Evolutionary conservation across 2,797 vertebrate species (phyloP).

Genomic region (Erethizon dorsatum): DNA sequence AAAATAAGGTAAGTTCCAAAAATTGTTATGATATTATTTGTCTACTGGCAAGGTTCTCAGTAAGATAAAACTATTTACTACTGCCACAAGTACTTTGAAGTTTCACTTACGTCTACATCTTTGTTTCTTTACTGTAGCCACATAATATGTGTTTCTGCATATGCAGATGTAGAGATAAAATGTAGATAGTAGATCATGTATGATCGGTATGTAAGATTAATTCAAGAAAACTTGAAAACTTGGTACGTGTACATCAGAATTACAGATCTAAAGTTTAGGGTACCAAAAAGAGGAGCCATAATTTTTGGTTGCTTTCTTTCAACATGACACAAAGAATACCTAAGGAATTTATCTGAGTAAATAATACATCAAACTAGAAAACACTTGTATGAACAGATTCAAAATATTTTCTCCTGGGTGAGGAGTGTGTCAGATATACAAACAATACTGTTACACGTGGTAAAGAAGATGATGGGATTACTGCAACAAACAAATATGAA

Average conservation of each 20-base stretch:
- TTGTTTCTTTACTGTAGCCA: not conserved
- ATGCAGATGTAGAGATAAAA: not conserved
- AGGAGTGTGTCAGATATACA: not conserved
- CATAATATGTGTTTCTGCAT: not conserved
- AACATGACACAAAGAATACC: not conserved
- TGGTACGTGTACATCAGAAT: not conserved
- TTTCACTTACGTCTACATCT: not conserved
- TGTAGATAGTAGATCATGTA: not conserved
- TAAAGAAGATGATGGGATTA: not conserved
- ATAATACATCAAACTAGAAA: constrained; percentile 56
- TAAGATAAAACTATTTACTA: not conserved
- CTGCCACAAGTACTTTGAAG: not conserved
- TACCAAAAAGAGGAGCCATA: accelerated
- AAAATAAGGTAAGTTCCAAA: not conserved
- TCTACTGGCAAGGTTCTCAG: not conserved
- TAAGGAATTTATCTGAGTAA: constrained; percentile 8
- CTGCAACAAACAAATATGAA: not conserved
- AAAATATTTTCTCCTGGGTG: constrained; percentile 55
- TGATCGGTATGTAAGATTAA: not conserved
- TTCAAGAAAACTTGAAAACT: not conserved
- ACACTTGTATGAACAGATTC: not conserved
- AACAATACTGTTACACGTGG: not conserved
- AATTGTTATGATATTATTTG: not conserved
- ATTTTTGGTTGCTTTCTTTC: not conserved
- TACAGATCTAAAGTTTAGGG: not conserved